Evolutionary conservation across 2,113 vertebrate genomes (phyloP).

Genomic region (Paedocypris sp.): DNA sequence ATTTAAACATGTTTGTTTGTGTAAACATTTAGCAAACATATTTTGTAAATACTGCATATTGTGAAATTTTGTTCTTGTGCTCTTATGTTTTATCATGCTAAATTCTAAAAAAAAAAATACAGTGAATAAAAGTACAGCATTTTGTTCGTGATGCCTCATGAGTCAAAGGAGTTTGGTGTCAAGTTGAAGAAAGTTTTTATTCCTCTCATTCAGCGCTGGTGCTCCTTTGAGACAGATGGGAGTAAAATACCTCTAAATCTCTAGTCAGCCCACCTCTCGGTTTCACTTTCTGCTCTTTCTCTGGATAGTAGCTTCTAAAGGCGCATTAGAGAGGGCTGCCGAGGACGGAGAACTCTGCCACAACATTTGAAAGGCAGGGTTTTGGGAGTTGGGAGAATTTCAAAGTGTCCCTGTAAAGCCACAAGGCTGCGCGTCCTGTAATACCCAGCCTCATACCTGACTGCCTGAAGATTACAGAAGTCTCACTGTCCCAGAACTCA

Average conservation of each 20-base stretch:
- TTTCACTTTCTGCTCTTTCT: constrained; percentile 25
- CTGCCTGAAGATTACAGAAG: constrained; percentile 26
- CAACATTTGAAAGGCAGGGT: constrained; percentile 1
- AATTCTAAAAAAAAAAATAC: too few relatives aligned
- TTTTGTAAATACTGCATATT: too few relatives aligned
- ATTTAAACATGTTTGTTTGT: too few relatives aligned
- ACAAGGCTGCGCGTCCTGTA: constrained; percentile 22
- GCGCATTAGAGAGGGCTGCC: constrained; percentile 29
- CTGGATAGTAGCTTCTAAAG: constrained; percentile 20
- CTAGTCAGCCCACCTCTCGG: constrained; percentile 15
- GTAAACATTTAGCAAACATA: too few relatives aligned
- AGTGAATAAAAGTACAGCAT: too few relatives aligned
- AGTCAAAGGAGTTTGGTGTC: constrained; percentile 5
- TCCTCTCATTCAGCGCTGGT: constrained; percentile 9
- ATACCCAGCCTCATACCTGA: constrained; percentile 28
- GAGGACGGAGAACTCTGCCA: constrained; percentile 22
- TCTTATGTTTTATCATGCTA: too few relatives aligned
- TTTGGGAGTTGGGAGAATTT: constrained; percentile 29
- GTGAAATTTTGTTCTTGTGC: too few relatives aligned
- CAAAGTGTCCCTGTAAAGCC: constrained; percentile 46
- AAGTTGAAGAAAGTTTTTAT: constrained; percentile 27
- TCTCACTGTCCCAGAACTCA: constrained; percentile 20
- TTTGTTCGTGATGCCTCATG: constrained; percentile 7
- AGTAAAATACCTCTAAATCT: constrained; percentile 33
- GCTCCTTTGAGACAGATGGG: constrained; percentile 15